A percentile compares a stretch with the other conserved stretches of the same genome.
These are phyloP conservation scores for rat (Rattus norvegicus) DNA, from an alignment of 2,113 vertebrate genomes.

Conservation along the genomic window GRCr8 NC_086024.1:29412501-29413000, in stretches of 20 bases:
- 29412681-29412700: background rate
- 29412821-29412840: background rate
- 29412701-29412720: background rate
- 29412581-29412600: too few species aligned
- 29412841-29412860: background rate
- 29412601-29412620: too few species aligned
- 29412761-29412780: background rate
- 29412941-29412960: slow-evolving; percentile 98
- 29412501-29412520: slow-evolving; percentile 23
- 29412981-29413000: slow-evolving; percentile 98
- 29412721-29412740: background rate
- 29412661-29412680: slow-evolving; percentile 4
- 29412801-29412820: background rate
- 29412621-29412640: too few species aligned
- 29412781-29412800: background rate
- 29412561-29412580: too few species aligned
- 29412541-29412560: background rate
- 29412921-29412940: slow-evolving; percentile 93
- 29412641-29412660: too few species aligned
- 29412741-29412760: background rate
- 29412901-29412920: slow-evolving; percentile 95
- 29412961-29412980: slow-evolving; percentile 97
- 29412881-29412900: slow-evolving; percentile 98
- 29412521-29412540: slow-evolving; percentile 7
- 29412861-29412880: slow-evolving; percentile 33